Evolutionary conservation across 2,113 vertebrate genomes (phyloP), one percentile per base, ranked within the genome.

Genomic region (Varanus salvator): DNA sequence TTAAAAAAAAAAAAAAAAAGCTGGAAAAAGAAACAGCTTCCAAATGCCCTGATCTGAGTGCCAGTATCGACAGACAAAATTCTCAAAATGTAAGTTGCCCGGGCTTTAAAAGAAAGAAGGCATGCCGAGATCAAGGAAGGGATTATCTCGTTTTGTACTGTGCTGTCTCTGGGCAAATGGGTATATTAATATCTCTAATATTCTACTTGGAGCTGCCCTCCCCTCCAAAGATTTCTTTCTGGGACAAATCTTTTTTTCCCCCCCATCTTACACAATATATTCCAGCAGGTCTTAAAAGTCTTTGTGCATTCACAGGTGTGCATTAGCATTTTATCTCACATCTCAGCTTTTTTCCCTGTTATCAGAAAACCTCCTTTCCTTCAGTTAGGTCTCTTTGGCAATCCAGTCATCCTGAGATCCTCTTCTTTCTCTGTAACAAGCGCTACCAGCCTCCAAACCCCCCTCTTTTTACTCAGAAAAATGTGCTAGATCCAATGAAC

Each of bases 321-420:
- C 66, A 66, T 81, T 81, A 81, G 77, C 66, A 57, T 72, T 81
- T 88, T 60, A 88, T 88, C 87, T 81, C 29, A 7, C 50, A 88
- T 88, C 78, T 81, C 34, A 8, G 44, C 34, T 54, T 86, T 64
- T 66, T 80, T 69, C 54, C 31, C 66, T 81, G 77, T 71, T 88
- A 88, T 88, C 87, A 69, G 78, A 81, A 81, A 88, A 72, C 77
- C 23, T 80, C 77, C 60, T 80, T 80, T 80, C 85, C 60, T 80
- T 52, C 60, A 48, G 14, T 48, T 68, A 21, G 75, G 75, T 68
- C 44, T 48, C 86, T 60, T 21, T 71, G 60, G 66, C 64, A 69
- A 38, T 52, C 8, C 86, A 77, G 66, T 87, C 52, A 87, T 87
- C 74, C 74, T 15, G 27, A 50, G 60, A 31, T 50, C 38, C 15